phyloP scores from a whole-genome alignment of 2,113 vertebrate species.

The Alethe castanea region DNA sequence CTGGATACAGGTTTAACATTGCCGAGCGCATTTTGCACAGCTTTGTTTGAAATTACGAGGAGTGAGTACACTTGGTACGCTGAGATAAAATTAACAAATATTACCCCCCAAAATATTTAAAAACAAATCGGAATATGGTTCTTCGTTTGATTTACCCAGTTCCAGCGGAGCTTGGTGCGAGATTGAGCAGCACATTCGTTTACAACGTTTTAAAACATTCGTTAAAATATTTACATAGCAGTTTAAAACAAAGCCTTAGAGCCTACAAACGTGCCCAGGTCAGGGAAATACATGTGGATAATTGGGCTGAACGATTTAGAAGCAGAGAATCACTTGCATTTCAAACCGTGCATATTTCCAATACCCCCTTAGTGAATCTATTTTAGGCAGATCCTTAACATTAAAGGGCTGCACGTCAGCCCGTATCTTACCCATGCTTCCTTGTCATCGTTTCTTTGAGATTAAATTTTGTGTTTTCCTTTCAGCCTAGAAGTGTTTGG shows the following conservation, averaged over 20 bases:
- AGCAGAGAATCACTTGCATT: background rate
- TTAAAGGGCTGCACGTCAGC: background rate
- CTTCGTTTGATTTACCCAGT: background rate
- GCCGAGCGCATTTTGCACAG: background rate
- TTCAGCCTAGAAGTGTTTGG: slow-evolving; percentile 40
- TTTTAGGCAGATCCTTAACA: slow-evolving; percentile 21
- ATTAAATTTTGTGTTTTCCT: slow-evolving; percentile 51
- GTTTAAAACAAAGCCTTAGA: background rate
- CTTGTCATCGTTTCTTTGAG: slow-evolving; percentile 32
- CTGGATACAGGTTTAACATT: background rate
- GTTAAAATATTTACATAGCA: slow-evolving; percentile 34
- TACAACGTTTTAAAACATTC: background rate
- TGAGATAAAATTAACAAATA: background rate
- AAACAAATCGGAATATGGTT: background rate
- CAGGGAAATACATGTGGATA: background rate
- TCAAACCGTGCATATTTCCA: background rate
- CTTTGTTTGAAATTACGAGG: background rate
- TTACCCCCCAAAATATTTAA: background rate
- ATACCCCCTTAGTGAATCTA: background rate
- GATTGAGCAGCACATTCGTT: background rate
- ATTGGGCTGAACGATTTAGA: background rate
- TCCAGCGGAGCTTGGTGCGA: background rate
- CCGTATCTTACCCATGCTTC: slow-evolving; percentile 35
- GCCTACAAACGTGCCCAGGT: background rate
- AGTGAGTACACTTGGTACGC: background rate